Base-by-base conservation (phyloP, 2,888 invertebrate species). In the Aphelenchoides bicaudatus region DNA sequence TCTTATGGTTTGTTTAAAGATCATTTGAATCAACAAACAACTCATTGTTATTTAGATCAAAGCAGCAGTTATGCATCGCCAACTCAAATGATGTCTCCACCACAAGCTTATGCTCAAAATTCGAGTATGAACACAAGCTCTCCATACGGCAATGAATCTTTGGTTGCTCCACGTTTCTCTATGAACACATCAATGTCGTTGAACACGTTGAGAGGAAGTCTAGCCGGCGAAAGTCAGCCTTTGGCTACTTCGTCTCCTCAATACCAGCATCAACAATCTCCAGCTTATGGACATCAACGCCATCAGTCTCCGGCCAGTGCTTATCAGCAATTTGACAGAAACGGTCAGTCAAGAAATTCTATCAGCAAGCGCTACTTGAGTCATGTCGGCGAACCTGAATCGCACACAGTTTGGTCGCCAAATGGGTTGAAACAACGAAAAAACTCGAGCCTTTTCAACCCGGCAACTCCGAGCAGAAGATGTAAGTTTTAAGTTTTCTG, bases 161-260 rank as follows among this genome's bases (percentile, higher is more conserved):
- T n/a, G n/a, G n/a, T n/a, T n/a, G 16, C 25, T 19, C 25, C 43
- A 6, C 43, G 43, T 8, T 43, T 43, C 23, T 37, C 43, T n/a
- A 56, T 59, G 58, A 58, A 29, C 48, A 43, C 62, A 10, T 62
- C 62, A 16, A 46, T 59, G 31, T 62, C 62, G 19, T 30, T 62
- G 46, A 62, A 62, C 30, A 62, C 62, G 16, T 19, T 62, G 25
- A 51, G 60, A 6, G 25, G 25, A 19, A 25, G 25, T 43, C 23
- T 43, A 25, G 43, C 43, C 23, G 43, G 21, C 23, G 43, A 43
- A 8, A 21, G 21, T 8, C 5, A 6, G 16, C 6, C 43, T 13
- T 48, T 6, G 5, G 19, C 51, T 4, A 5, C 43, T 8, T 21
- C 8, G 4, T 6, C 39, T 13, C 16, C 51, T 3, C 47, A 47